phyloP scores from a whole-genome alignment of 2,888 invertebrate species.

The Muscina levida region DNA sequence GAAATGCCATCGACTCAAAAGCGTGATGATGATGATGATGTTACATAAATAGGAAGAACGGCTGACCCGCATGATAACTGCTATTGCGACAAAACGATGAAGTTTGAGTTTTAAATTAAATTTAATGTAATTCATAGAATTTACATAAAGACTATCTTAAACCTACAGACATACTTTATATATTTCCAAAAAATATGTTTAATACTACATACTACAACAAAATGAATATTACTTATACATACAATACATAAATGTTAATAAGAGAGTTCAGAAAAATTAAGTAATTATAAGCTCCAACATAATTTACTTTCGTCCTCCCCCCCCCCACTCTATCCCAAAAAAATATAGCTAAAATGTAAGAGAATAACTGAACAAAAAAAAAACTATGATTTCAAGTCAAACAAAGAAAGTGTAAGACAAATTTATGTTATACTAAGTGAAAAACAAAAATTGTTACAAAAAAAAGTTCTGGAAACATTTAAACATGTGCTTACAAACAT shows the following conservation, averaged over 20 bases:
- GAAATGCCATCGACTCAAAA: too few species aligned
- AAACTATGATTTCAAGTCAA: background rate
- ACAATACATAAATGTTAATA: constrained; percentile 29
- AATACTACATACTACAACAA: constrained; percentile 22
- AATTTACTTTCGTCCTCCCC: constrained; percentile 15
- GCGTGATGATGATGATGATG: too few species aligned
- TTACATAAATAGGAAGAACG: too few species aligned
- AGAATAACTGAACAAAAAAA: too few species aligned
- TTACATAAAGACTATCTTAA: constrained; percentile 53
- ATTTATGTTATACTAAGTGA: too few species aligned
- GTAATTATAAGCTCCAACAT: constrained; percentile 42
- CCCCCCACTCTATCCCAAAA: background rate
- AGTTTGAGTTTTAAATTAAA: background rate
- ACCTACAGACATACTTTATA: constrained; percentile 42
- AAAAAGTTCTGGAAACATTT: constrained; percentile 2
- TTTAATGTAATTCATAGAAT: constrained; percentile 59
- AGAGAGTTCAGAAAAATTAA: constrained; percentile 6
- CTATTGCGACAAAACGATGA: background rate
- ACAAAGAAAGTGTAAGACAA: background rate
- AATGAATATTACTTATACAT: constrained; percentile 23
- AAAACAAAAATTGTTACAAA: background rate
- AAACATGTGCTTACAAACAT: background rate
- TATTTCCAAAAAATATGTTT: constrained; percentile 53
- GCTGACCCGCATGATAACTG: too few species aligned
- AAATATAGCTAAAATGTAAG: too few species aligned